phyloP scores from a whole-genome alignment of 2,797 vertebrate genomes.

The Macropodus opercularis region DNA sequence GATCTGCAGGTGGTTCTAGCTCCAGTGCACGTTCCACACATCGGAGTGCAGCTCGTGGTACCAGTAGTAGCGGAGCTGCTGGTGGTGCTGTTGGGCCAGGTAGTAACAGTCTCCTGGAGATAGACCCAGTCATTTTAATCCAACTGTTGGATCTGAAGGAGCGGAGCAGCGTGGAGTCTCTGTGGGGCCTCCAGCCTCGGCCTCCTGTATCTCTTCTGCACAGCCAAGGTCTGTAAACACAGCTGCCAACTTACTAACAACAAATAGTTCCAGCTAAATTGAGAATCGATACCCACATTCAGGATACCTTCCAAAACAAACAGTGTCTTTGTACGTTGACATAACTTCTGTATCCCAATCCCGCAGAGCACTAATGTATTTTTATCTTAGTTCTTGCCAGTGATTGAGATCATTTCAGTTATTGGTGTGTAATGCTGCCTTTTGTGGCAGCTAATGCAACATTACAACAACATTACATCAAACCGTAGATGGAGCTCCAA shows the following conservation, averaged over 20 bases:
- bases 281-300: conserved; percentile 10
- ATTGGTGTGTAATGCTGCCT: too few relatives aligned
- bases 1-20: conserved; percentile 68
- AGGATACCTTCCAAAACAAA: not conserved
- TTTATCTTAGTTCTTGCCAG: not conserved
- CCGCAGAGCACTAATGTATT: not conserved
- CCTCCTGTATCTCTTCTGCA: conserved; percentile 91
- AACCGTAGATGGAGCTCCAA: too few relatives aligned
- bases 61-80: conserved; percentile 4
- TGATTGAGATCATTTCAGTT: not conserved
- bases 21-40: conserved; percentile 78
- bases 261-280: conserved; percentile 18
- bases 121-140: conserved; percentile 96
- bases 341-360: too few relatives aligned
- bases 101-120: conserved; percentile 87
- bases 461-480: not conserved
- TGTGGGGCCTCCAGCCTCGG: conserved; percentile 96
- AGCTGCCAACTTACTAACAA: not conserved
- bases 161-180: conserved; percentile 90
- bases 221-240: conserved; percentile 83
- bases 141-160: conserved; percentile 96
- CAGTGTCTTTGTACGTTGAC: not conserved
- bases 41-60: conserved; percentile 56
- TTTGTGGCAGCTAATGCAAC: not conserved
- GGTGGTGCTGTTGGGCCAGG: conserved; percentile 62